Evolutionary conservation across 2,113 vertebrate genomes (phyloP), one percentile per base, ranked within the genome.

Genomic region (Gila orcuttii): DNA sequence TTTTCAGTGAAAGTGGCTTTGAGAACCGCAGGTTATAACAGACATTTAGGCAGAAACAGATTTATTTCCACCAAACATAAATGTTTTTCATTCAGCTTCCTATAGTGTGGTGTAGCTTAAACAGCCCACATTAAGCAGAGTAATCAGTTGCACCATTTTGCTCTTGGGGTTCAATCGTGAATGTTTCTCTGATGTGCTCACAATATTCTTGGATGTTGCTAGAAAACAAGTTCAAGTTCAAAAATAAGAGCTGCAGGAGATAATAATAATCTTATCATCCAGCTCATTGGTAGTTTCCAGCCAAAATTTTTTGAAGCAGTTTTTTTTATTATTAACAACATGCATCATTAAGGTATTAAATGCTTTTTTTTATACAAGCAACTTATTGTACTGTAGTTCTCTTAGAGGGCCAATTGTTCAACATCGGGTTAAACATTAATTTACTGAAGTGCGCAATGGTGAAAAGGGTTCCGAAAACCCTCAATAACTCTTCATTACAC

Each of bases 51-150:
- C 36, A 52, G 90, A 92, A 93, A 90, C 87, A 89, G 89, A 90
- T 92, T 91, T 89, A 90, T 91, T 91, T 90, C 45, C 86, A 85
- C 88, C 88, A 88, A 91, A 91, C 89, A 86, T 89, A 91, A 91
- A 92, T 89, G 87, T 90, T 92, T 91, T 39, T 79, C 28, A 83
- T 82, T 77, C 10, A 86, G 36, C 57, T 90, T 91, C 45, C 85
- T 85, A 87, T 73, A 76, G 86, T 89, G 89, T 86, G 80, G 68
- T 69, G 76, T 55, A 36, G 52, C 60, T 75, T 55, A 60, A 82
- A 85, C 88, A 77, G 84, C 91, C 90, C 83, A 91, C 89, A 64
- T 87, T 73, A 82, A 82, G 52, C 79, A 33, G 45, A 68, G 7
- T 55, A 64, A 86, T 87, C 79, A 87, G 69, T 84, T 83, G 71